Evolutionary conservation across 2,797 vertebrate genomes (phyloP).

Genomic region (Thamnophis elegans): DNA sequence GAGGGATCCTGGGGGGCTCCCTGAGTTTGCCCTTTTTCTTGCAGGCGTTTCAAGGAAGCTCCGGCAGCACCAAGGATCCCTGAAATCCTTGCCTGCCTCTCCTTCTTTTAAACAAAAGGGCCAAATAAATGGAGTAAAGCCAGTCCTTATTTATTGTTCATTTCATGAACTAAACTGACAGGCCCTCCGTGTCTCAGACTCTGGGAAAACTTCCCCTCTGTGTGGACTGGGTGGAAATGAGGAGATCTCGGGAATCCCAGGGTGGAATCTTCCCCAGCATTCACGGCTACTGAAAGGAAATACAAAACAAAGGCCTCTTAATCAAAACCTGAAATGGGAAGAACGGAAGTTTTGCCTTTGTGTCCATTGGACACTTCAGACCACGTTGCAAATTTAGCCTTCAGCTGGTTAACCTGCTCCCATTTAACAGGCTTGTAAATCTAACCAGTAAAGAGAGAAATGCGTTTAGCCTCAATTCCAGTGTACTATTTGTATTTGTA

Average conservation of each 20-base stretch:
- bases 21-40: too few relatives aligned
- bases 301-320: not conserved
- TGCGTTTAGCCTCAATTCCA: not conserved
- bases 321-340: not conserved
- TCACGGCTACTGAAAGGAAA: not conserved
- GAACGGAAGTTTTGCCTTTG: not conserved
- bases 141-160: not conserved
- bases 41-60: too few relatives aligned
- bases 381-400: not conserved
- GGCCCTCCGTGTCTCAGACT: not conserved
- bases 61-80: too few relatives aligned
- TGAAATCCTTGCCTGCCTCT: too few relatives aligned
- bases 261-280: not conserved
- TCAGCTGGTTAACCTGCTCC: not conserved
- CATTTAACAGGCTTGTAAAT: not conserved
- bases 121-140: too few relatives aligned
- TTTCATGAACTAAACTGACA: not conserved
- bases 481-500: too few relatives aligned
- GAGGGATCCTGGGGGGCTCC: too few relatives aligned
- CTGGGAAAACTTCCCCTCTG: not conserved
- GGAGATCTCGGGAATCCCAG: not conserved
- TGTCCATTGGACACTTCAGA: not conserved
- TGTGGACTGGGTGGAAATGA: not conserved
- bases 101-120: too few relatives aligned
- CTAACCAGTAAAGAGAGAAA: not conserved